phyloP scores from a whole-genome alignment of 2,797 vertebrate species.

The Periophthalmus magnuspinnatus region DNA sequence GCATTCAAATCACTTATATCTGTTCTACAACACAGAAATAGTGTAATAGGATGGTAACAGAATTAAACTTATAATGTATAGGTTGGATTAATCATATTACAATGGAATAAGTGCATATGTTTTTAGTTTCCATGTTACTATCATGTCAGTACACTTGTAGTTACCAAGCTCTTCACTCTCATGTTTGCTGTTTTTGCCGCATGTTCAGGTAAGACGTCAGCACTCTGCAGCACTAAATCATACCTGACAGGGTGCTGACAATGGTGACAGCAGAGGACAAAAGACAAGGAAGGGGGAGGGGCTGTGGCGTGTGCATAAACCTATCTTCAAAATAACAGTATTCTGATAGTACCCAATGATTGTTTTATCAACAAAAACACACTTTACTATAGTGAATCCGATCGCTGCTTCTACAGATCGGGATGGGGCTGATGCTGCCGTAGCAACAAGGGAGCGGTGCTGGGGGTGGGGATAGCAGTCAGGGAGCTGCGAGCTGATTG shows the following conservation, averaged over 20 bases:
- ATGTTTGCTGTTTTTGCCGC: background rate
- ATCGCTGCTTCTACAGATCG: constrained; percentile 27
- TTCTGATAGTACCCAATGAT: background rate
- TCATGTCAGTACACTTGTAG: no score
- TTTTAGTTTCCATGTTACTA: no score
- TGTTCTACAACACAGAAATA: no score
- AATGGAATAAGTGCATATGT: no score
- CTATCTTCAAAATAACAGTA: background rate
- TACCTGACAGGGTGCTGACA: constrained; percentile 26
- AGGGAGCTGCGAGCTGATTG: constrained; percentile 52
- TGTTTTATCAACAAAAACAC: constrained; percentile 27
- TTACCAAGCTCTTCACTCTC: no score
- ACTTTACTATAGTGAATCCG: constrained; percentile 49
- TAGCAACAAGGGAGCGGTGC: constrained; percentile 72
- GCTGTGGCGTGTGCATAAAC: background rate
- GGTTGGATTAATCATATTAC: no score
- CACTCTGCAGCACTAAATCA: constrained; percentile 34
- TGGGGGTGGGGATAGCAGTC: constrained; percentile 47
- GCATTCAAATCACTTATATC: no score
- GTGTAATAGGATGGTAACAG: no score
- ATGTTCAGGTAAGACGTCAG: constrained; percentile 1
- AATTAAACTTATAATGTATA: no score
- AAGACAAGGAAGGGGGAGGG: background rate
- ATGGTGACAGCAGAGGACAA: constrained; percentile 3
- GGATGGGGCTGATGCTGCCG: constrained; percentile 60